Conservation (phyloP, 1,140 invertebrate genomes). For the Euwallacea fornicatus region DNA sequence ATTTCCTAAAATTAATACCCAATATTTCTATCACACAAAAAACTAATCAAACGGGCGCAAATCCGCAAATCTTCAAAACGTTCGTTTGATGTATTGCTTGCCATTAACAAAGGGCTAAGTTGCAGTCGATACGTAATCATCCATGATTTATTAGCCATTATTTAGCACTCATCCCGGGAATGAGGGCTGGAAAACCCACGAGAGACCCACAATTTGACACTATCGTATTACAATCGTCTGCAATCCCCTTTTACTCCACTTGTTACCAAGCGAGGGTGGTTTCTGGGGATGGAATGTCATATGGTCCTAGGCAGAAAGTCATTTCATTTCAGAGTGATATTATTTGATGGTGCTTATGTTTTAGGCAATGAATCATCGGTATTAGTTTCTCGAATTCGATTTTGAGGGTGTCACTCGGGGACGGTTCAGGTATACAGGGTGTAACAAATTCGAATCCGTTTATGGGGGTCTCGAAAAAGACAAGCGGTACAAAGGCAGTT, state of each 20-base stretch:
- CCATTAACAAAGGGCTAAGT: conserved; percentile 25
- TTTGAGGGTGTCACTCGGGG: too few species aligned
- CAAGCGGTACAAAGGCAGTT: too few species aligned
- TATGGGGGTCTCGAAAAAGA: too few species aligned
- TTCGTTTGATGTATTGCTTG: conserved; percentile 30
- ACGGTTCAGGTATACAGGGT: too few species aligned
- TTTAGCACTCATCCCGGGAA: conserved; percentile 24
- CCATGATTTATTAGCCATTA: conserved; percentile 35
- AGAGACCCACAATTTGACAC: conserved; percentile 27
- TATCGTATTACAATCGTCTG: conserved; percentile 32
- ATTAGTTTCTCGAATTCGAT: neutral
- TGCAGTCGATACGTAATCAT: conserved; percentile 31
- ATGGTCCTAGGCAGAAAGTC: conserved; percentile 20
- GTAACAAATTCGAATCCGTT: too few species aligned
- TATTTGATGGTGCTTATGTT: conserved; percentile 10
- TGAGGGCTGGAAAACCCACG: conserved; percentile 31
- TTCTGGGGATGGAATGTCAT: conserved; percentile 9
- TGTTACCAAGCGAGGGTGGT: conserved; percentile 11
- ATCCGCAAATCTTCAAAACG: conserved; percentile 30
- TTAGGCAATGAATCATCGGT: conserved; percentile 21
- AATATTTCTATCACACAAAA: conserved; percentile 8
- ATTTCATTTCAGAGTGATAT: conserved; percentile 19
- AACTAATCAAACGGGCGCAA: conserved; percentile 32
- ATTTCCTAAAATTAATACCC: neutral
- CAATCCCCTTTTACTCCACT: conserved; percentile 11